Evolutionary conservation across 2,113 vertebrate species (phyloP).

Genomic region (Coreoperca whiteheadi): DNA sequence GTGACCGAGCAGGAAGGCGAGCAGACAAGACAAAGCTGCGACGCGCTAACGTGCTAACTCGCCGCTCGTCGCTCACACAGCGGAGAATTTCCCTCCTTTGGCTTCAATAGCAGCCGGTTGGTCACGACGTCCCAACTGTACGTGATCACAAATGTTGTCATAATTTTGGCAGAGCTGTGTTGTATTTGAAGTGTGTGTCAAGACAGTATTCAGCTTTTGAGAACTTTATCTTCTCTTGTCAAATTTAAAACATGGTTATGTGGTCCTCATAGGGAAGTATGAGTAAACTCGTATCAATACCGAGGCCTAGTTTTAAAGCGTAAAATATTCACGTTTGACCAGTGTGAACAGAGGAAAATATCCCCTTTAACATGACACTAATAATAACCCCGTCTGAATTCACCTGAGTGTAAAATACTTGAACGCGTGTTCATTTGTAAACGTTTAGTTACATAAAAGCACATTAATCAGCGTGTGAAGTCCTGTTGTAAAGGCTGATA

Average conservation of each 20-base stretch:
- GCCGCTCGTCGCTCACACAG: not conserved
- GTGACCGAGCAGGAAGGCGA: not conserved
- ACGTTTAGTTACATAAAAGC: conserved; percentile 15
- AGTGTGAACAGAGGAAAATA: not conserved
- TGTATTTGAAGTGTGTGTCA: no score
- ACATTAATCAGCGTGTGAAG: not conserved
- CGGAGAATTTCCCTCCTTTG: not conserved
- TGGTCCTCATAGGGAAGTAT: no score
- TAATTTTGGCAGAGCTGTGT: no score
- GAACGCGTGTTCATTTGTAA: not conserved
- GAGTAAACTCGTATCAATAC: no score
- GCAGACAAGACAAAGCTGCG: not conserved
- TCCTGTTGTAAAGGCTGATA: conserved; percentile 22
- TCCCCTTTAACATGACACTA: not conserved
- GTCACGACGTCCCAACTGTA: not conserved
- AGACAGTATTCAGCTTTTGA: no score
- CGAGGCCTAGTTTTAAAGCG: no score
- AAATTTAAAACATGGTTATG: no score
- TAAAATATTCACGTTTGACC: not conserved
- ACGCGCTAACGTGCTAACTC: not conserved
- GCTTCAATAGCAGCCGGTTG: not conserved
- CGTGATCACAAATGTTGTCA: no score
- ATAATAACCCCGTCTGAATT: not conserved
- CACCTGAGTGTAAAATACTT: conserved; percentile 4
- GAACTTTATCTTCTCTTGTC: no score